These are phyloP conservation scores for Threskiornis aethiopicus DNA, from an alignment of 2,797 vertebrate genomes.

Conservation along the genomic window DNA sequence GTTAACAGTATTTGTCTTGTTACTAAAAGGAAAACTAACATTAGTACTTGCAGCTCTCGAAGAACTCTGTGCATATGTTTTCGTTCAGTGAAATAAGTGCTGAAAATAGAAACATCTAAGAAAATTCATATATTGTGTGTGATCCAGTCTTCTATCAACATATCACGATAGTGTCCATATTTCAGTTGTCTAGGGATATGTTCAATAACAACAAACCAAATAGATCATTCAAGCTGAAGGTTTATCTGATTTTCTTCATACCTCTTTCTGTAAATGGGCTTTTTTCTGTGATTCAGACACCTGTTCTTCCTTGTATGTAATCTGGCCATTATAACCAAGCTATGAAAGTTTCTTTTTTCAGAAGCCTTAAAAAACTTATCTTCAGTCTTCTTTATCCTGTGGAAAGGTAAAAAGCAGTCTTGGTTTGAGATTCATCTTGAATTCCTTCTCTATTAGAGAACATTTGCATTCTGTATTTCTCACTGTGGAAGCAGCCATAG, in stretches of 20 bases:
- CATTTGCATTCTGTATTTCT: conserved; percentile 10
- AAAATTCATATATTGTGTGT: background rate
- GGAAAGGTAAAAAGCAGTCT: background rate
- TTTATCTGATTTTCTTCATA: background rate
- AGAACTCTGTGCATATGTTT: background rate
- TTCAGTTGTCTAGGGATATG: background rate
- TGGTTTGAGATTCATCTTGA: background rate
- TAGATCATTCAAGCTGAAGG: background rate
- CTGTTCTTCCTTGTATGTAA: background rate
- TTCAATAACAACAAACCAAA: background rate
- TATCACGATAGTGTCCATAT: background rate
- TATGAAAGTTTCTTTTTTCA: background rate
- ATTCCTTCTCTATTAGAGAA: background rate
- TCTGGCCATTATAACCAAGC: background rate
- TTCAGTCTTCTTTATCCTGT: background rate
- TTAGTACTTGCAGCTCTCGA: background rate
- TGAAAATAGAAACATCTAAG: background rate
- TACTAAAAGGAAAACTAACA: background rate
- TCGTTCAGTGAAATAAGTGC: background rate
- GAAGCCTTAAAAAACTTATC: background rate
- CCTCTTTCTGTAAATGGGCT: background rate
- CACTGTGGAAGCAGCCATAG: background rate
- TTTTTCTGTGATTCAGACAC: background rate
- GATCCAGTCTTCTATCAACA: background rate
- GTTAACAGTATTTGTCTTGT: background rate